Conservation (phyloP, 2,888 invertebrate genomes). For the Pseudoips prasinana region DNA sequence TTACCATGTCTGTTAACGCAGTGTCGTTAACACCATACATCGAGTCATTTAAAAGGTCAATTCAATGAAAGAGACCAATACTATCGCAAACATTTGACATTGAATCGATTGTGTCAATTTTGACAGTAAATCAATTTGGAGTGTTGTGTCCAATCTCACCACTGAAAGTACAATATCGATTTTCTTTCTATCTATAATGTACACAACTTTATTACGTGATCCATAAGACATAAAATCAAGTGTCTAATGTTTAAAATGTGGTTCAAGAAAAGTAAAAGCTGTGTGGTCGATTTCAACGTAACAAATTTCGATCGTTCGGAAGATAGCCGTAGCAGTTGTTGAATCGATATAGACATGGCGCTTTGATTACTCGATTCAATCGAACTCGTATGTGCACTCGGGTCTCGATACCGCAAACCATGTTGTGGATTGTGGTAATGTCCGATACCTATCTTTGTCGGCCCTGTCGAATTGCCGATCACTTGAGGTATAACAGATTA, state of each 20-base stretch:
- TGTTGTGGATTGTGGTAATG: constrained; percentile 66
- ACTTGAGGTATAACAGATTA: constrained; percentile 65
- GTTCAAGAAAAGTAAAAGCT: constrained; percentile 40
- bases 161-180: constrained; percentile 9
- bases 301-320: constrained; percentile 73
- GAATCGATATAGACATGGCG: constrained; percentile 76
- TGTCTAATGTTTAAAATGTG: constrained; percentile 24
- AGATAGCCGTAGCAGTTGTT: constrained; percentile 73
- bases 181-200: neutral
- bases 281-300: constrained; percentile 61
- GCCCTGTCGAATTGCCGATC: constrained; percentile 62
- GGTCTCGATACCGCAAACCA: constrained; percentile 47
- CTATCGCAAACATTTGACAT: constrained; percentile 69
- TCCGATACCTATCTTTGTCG: constrained; percentile 73
- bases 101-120: constrained; percentile 66
- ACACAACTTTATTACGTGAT: constrained; percentile 12
- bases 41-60: constrained; percentile 53
- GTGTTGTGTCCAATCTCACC: constrained; percentile 30
- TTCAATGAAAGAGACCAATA: constrained; percentile 56
- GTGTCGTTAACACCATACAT: constrained; percentile 43
- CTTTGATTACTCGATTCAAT: constrained; percentile 78
- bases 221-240: constrained; percentile 36
- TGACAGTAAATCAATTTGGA: constrained; percentile 75
- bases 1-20: constrained; percentile 49
- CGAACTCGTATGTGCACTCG: constrained; percentile 60